Evolutionary conservation across 1,140 invertebrate species (phyloP).

Genomic region (Copidosoma floridanum): DNA sequence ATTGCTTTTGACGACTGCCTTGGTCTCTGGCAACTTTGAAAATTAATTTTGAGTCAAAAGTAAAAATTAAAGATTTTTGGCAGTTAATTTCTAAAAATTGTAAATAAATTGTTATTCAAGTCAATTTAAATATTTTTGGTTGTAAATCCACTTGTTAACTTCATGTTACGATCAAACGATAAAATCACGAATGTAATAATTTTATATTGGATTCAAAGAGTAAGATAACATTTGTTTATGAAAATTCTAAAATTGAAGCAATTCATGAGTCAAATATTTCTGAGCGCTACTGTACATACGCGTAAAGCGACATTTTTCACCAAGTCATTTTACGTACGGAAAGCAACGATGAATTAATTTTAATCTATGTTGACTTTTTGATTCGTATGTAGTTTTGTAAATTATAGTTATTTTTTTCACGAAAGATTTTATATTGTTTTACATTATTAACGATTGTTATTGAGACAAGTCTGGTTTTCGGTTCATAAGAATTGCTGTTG

Average conservation of each 20-base stretch:
- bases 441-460: constrained; percentile 23
- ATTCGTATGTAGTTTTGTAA: constrained; percentile 8
- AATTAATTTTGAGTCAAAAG: too few species aligned
- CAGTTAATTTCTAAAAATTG: too few species aligned
- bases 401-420: constrained; percentile 14
- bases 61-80: too few species aligned
- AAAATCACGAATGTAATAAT: too few species aligned
- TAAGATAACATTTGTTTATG: neutral
- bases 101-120: too few species aligned
- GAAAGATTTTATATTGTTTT: constrained; percentile 24
- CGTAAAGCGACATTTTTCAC: constrained; percentile 20
- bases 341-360: constrained; percentile 24
- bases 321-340: constrained; percentile 23
- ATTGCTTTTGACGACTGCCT: too few species aligned
- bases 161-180: too few species aligned
- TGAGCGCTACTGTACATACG: constrained; percentile 25
- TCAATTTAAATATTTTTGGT: too few species aligned
- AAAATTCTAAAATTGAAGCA: constrained; percentile 5
- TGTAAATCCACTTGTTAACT: too few species aligned
- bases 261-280: constrained; percentile 14
- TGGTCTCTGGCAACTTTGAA: too few species aligned
- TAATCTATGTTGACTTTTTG: constrained; percentile 15
- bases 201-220: too few species aligned
- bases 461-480: constrained; percentile 22
- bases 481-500: constrained; percentile 24